These are phyloP conservation scores for Rissa tridactyla DNA, from an alignment of 2,113 vertebrate species.

Conservation along the genomic window DNA sequence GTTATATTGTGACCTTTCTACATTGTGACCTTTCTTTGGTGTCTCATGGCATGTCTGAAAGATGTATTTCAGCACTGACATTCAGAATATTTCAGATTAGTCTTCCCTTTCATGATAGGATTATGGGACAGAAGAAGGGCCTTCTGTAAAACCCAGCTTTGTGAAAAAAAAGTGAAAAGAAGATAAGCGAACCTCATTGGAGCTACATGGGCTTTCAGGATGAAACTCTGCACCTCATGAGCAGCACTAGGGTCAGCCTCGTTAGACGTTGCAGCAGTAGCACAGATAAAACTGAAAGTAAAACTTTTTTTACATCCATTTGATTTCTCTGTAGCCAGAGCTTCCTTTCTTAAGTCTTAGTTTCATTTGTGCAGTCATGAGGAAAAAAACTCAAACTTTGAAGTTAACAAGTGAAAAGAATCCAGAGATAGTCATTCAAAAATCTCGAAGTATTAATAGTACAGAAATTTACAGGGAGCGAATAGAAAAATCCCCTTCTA, in stretches of 20 bases:
- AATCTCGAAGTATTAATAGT: neutral
- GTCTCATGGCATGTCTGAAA: neutral
- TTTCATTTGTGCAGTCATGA: neutral
- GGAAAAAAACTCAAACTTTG: neutral
- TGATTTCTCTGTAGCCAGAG: neutral
- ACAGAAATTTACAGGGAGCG: neutral
- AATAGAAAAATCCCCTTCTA: neutral
- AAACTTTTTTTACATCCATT: neutral
- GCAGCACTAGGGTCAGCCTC: neutral
- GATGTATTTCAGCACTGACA: neutral
- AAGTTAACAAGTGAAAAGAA: neutral
- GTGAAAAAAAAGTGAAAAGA: neutral
- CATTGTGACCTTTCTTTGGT: conserved; percentile 25
- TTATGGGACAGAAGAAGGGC: neutral
- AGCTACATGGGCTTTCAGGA: neutral
- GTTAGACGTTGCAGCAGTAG: neutral
- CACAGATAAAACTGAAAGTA: neutral
- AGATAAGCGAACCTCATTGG: neutral
- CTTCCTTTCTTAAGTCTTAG: neutral
- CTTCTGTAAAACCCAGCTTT: conserved; percentile 7
- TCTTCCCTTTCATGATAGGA: neutral
- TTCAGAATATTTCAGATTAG: conserved; percentile 26
- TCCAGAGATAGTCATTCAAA: neutral
- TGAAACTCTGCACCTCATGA: neutral
- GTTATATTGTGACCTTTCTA: neutral